These are phyloP conservation scores for Eupithecia pulchellata DNA, from an alignment of 2,888 invertebrate species.

Conservation along the genomic window DNA sequence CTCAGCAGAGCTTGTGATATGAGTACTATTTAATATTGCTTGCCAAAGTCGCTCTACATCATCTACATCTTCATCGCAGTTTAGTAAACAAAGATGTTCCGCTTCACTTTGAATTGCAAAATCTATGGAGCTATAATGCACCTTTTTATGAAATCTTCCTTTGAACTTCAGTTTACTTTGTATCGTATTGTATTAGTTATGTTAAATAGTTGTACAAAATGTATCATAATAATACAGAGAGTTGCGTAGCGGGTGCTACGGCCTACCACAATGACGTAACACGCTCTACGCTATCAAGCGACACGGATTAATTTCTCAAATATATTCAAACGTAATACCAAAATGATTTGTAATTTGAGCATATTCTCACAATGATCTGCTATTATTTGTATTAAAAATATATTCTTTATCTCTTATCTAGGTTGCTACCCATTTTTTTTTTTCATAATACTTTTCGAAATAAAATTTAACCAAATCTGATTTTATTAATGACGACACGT, in stretches of 20 bases:
- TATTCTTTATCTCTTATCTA: no score
- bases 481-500: no score
- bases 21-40: no score
- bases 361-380: no score
- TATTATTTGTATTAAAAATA: no score
- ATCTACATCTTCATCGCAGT: neutral
- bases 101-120: neutral
- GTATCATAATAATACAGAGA: neutral
- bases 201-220: neutral
- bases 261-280: conserved; percentile 1
- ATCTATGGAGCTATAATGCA: neutral
- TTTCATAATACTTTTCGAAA: no score
- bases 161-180: neutral
- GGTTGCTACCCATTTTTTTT: no score
- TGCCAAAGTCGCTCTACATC: neutral
- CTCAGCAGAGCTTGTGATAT: no score
- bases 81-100: neutral
- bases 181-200: neutral
- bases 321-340: no score
- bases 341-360: no score
- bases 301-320: no score
- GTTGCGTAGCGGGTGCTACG: conserved; percentile 1
- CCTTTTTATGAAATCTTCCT: neutral
- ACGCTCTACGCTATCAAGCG: conserved; percentile 4
- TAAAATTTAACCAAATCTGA: no score